These are phyloP conservation scores for Micropoecilia bifurca DNA, from an alignment of 2,797 vertebrate genomes.

Conservation along the genomic window DNA sequence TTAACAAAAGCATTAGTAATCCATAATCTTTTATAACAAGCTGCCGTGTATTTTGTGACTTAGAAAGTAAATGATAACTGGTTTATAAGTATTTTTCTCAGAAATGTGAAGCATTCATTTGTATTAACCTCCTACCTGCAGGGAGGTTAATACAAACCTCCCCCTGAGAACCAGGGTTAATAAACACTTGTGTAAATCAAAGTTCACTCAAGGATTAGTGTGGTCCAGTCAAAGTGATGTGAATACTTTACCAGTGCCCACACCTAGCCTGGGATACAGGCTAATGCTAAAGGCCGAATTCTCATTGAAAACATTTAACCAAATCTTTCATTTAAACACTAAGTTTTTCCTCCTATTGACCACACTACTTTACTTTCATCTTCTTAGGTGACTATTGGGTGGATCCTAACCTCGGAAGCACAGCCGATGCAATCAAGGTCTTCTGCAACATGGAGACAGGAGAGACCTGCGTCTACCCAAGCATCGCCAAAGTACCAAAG, in stretches of 20 bases:
- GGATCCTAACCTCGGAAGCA: conserved; percentile 96
- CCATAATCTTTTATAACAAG: too few species aligned
- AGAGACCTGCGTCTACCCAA: conserved; percentile 94
- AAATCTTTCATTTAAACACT: not conserved
- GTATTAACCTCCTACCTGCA: not conserved
- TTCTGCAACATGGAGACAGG: conserved; percentile 98
- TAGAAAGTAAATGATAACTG: too few species aligned
- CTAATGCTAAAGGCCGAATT: not conserved
- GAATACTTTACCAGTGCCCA: not conserved
- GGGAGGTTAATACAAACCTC: too few species aligned
- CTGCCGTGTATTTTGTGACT: too few species aligned
- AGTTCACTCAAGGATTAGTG: not conserved
- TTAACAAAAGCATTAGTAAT: too few species aligned
- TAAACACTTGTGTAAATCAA: not conserved
- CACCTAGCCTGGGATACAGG: not conserved
- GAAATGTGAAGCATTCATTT: not conserved
- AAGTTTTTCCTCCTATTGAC: not conserved
- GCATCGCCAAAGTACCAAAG: conserved; percentile 87
- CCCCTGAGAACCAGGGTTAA: not conserved
- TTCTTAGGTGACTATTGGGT: conserved; percentile 94
- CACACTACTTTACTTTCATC: not conserved
- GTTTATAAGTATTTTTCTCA: not conserved
- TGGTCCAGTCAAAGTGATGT: not conserved
- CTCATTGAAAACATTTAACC: not conserved
- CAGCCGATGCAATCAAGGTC: conserved; percentile 93